Conservation (phyloP, 2,888 invertebrate genomes). For the Cataglyphis cursor region DNA sequence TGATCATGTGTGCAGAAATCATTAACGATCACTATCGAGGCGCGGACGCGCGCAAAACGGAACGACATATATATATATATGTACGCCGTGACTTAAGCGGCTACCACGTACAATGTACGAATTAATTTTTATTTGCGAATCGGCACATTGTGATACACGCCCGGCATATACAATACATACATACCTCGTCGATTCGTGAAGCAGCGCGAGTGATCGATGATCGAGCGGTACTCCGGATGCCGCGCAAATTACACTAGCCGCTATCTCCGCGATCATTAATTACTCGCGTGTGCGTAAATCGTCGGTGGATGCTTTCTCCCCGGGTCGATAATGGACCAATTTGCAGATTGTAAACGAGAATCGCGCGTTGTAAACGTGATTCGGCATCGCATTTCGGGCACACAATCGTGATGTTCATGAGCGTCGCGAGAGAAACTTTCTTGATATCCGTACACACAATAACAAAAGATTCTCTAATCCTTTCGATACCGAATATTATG, state of each 20-base stretch:
- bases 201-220: conserved; percentile 67
- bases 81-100: conserved; percentile 27
- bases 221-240: conserved; percentile 64
- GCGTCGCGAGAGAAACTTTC: conserved; percentile 5
- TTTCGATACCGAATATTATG: neutral
- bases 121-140: conserved; percentile 56
- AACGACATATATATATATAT: conserved; percentile 38
- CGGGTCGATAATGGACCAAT: conserved; percentile 62
- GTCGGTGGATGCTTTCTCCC: conserved; percentile 54
- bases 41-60: conserved; percentile 44
- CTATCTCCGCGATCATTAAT: conserved; percentile 69
- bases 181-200: conserved; percentile 46
- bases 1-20: conserved; percentile 59
- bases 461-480: neutral
- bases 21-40: conserved; percentile 60
- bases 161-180: conserved; percentile 17
- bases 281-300: conserved; percentile 63
- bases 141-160: conserved; percentile 19
- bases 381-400: conserved; percentile 45
- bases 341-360: conserved; percentile 64
- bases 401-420: conserved; percentile 35
- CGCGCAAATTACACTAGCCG: conserved; percentile 65
- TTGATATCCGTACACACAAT: neutral
- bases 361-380: conserved; percentile 52
- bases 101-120: conserved; percentile 41